A percentile compares a stretch with the other conserved stretches of the same genome.
These are phyloP conservation scores for Drosophila niveifrons DNA, from an alignment of 2,888 invertebrate species.

Conservation along the genomic window DNA sequence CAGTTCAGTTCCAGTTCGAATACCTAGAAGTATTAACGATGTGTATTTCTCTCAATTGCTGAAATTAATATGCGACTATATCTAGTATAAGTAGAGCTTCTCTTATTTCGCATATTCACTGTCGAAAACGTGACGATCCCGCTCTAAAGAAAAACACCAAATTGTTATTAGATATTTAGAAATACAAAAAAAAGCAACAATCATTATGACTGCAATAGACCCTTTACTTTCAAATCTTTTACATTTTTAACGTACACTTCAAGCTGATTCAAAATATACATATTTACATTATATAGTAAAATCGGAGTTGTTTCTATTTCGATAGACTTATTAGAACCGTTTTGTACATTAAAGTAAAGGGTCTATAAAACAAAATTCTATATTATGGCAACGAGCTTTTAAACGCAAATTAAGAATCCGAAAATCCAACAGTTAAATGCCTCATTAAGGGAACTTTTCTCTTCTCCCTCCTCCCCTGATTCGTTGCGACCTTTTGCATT, in stretches of 20 bases:
- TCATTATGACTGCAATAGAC: no score
- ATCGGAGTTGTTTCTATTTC: no score
- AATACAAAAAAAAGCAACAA: no score
- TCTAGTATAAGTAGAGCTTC: background rate
- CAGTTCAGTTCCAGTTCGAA: slow-evolving; percentile 1
- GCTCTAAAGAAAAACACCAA: background rate
- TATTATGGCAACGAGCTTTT: background rate
- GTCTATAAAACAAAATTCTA: no score
- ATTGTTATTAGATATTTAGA: background rate
- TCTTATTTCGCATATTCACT: background rate
- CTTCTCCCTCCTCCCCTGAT: background rate
- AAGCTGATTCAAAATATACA: no score
- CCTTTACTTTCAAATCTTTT: no score
- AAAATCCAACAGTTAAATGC: slow-evolving; percentile 35
- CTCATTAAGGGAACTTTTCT: slow-evolving; percentile 47
- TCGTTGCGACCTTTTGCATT: slow-evolving; percentile 48
- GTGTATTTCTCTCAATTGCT: slow-evolving; percentile 20
- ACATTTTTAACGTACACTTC: no score
- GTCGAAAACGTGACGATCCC: slow-evolving; percentile 18
- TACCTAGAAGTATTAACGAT: background rate
- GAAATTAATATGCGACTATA: background rate
- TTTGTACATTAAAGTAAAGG: no score
- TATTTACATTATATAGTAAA: no score
- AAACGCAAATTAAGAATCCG: slow-evolving; percentile 5
- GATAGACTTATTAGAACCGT: no score